Evolutionary conservation across 1,140 invertebrate genomes (phyloP).

Genomic region (Magallana gigas): DNA sequence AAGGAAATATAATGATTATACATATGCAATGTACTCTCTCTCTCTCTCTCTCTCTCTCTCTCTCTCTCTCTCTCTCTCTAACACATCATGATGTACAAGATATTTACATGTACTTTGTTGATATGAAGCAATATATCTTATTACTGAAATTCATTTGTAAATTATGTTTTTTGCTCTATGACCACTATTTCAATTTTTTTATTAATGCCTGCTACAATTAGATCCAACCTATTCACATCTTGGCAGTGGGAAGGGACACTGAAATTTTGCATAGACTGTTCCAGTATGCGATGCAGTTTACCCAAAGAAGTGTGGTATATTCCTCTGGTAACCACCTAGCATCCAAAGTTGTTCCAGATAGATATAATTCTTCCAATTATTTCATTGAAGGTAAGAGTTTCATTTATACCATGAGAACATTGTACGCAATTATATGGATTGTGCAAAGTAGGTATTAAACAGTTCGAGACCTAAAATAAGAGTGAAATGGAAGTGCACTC

Average conservation of each 20-base stretch:
- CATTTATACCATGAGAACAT: no score
- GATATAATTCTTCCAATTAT: slow-evolving; percentile 62
- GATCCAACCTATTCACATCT: slow-evolving; percentile 57
- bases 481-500: no score
- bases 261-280: slow-evolving; percentile 59
- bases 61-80: background rate
- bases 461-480: no score
- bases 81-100: background rate
- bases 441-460: no score
- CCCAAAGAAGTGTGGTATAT: slow-evolving; percentile 48
- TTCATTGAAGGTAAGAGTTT: slow-evolving; percentile 66
- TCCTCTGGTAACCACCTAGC: slow-evolving; percentile 56
- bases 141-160: no score
- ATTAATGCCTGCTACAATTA: background rate
- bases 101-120: no score
- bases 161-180: no score
- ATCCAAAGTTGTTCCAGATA: slow-evolving; percentile 65
- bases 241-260: slow-evolving; percentile 65
- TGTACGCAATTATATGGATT: no score
- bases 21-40: background rate
- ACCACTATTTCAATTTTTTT: background rate
- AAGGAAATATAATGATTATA: slow-evolving; percentile 30
- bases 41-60: background rate
- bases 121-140: no score
- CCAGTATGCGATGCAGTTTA: slow-evolving; percentile 62